A percentile compares a stretch with the other conserved stretches of the same genome.
Evolutionary conservation across 2,797 vertebrate species (phyloP).

Genomic region (Hipposideros larvatus): DNA sequence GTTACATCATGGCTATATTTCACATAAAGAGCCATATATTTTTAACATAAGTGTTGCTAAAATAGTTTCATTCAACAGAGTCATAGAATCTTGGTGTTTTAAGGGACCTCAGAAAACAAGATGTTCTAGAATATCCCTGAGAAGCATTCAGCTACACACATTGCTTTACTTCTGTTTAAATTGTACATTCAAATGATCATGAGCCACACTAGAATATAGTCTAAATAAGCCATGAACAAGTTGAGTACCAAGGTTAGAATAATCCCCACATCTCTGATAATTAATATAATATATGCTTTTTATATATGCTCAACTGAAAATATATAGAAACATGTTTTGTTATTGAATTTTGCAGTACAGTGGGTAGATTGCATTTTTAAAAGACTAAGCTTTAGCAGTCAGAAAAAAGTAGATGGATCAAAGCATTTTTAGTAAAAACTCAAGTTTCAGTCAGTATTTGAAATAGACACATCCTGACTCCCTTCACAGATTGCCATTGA

Average conservation of each 20-base stretch:
- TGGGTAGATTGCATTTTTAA: constrained; percentile 43
- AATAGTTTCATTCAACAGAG: constrained; percentile 50
- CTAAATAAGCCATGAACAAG: neutral
- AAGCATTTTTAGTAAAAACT: constrained; percentile 64
- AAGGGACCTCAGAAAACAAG: neutral
- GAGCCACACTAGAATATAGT: neutral
- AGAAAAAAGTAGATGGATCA: constrained; percentile 55
- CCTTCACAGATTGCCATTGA: constrained; percentile 62
- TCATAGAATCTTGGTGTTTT: constrained; percentile 23
- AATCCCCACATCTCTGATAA: neutral
- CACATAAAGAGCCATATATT: constrained; percentile 19
- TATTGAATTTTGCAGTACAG: constrained; percentile 47
- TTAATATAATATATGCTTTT: constrained; percentile 20
- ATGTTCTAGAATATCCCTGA: constrained; percentile 45
- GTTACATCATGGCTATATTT: constrained; percentile 45
- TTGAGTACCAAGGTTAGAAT: neutral
- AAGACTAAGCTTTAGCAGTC: constrained; percentile 40
- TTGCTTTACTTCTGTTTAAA: constrained; percentile 18
- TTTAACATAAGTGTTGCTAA: constrained; percentile 56
- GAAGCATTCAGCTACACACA: neutral
- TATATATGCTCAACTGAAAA: constrained; percentile 16
- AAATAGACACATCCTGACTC: constrained; percentile 76
- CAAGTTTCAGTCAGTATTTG: constrained; percentile 69
- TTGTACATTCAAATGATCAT: neutral
- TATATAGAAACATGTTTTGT: constrained; percentile 16